A percentile compares a stretch with the other conserved stretches of the same genome.
These are phyloP conservation scores for Oncorhynchus kisutch DNA, from an alignment of 2,113 vertebrate genomes.

Conservation along the genomic window DNA sequence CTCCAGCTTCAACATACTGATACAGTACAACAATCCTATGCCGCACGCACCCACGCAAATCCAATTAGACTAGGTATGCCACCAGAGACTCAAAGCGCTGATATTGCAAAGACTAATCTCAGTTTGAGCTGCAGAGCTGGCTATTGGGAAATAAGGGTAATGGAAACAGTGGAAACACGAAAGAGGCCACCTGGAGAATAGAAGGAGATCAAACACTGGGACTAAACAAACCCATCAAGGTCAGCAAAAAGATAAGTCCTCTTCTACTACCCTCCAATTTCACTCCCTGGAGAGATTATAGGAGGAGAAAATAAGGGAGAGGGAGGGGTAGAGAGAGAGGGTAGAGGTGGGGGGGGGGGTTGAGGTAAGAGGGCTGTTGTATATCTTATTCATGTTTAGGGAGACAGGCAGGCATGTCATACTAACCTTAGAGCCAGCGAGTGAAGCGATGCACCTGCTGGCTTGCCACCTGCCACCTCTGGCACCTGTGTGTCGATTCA, in stretches of 20 bases:
- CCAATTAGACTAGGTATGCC: background rate
- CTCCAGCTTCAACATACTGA: background rate
- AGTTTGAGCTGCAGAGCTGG: background rate
- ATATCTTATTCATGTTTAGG: too few relatives aligned
- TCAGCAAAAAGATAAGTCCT: too few relatives aligned
- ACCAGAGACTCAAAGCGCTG: background rate
- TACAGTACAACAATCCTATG: background rate
- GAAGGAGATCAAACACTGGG: too few relatives aligned
- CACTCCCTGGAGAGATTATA: background rate
- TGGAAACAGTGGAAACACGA: background rate
- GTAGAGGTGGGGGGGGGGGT: background rate
- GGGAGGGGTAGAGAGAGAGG: background rate
- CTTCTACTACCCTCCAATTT: too few relatives aligned
- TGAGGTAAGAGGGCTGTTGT: too few relatives aligned
- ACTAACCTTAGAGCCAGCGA: background rate
- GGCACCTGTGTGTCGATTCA: background rate
- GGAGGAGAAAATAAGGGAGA: background rate
- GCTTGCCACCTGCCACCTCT: background rate
- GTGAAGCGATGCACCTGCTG: background rate
- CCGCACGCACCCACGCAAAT: background rate
- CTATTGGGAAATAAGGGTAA: background rate
- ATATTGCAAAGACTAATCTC: background rate
- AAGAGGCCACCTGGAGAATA: constrained; percentile 2
- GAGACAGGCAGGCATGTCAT: background rate
- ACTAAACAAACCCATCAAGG: too few relatives aligned